Evolutionary conservation across 2,113 vertebrate genomes (phyloP).

Genomic region (Osmerus mordax): DNA sequence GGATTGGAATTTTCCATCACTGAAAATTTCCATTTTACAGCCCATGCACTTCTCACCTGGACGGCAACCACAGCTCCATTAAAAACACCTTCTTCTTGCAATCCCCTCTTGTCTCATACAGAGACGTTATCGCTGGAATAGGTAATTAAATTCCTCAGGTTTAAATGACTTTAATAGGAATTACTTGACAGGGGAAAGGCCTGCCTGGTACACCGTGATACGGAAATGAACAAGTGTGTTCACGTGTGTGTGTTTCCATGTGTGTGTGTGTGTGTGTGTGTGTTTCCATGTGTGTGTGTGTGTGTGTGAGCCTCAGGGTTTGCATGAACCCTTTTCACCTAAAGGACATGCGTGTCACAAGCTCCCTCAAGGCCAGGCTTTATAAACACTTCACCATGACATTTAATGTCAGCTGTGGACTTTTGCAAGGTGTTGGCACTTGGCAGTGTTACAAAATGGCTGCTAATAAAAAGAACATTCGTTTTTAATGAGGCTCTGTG

Average conservation of each 20-base stretch:
- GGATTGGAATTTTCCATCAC: not conserved
- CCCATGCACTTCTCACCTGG: not conserved
- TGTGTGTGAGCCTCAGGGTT: not conserved
- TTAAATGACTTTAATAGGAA: constrained; percentile 4
- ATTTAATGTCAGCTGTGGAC: not conserved
- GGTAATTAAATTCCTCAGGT: constrained; percentile 1
- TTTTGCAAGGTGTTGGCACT: too few species aligned
- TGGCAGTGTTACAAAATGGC: not conserved
- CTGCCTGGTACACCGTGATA: not conserved
- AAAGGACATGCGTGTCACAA: not conserved
- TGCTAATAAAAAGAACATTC: not conserved
- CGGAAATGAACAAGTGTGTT: not conserved
- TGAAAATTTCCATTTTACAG: not conserved
- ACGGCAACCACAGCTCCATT: not conserved
- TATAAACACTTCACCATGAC: not conserved
- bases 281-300: not conserved
- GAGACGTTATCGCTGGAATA: not conserved
- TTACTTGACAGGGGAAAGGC: not conserved
- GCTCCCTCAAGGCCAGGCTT: not conserved
- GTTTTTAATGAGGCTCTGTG: not conserved
- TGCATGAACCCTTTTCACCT: too few species aligned
- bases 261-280: not conserved
- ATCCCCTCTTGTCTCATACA: not conserved
- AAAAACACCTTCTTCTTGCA: constrained; percentile 2
- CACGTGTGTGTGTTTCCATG: too few species aligned